Evolutionary conservation across 2,888 invertebrate genomes (phyloP).

Genomic region (Limenitis camilla): DNA sequence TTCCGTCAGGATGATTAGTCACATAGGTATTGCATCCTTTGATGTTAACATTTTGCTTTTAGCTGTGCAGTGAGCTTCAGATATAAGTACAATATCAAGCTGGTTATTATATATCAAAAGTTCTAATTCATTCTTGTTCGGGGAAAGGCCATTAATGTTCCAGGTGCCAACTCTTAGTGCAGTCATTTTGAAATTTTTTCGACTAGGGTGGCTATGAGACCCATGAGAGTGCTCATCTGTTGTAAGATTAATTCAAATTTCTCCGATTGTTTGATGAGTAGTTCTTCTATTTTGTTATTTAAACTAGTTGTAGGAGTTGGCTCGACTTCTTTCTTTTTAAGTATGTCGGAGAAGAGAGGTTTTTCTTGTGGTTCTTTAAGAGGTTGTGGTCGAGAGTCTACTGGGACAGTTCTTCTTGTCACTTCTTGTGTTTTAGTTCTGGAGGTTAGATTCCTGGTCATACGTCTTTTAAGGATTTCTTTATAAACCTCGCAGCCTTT

Average conservation of each 20-base stretch:
- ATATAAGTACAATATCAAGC: conserved; percentile 20
- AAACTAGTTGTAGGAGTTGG: too few relatives aligned
- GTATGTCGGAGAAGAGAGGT: not conserved
- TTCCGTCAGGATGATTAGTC: conserved; percentile 18
- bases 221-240: conserved; percentile 18
- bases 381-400: not conserved
- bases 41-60: conserved; percentile 8
- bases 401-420: not conserved
- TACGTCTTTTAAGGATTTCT: conserved; percentile 14
- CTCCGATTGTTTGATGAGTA: conserved; percentile 19
- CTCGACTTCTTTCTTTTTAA: not conserved
- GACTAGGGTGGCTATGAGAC: conserved; percentile 16
- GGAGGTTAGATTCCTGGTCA: not conserved
- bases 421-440: not conserved
- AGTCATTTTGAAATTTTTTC: conserved; percentile 5
- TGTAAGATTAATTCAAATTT: conserved; percentile 20
- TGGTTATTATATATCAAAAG: not conserved
- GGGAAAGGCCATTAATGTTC: conserved; percentile 23
- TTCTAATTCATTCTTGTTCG: conserved; percentile 19
- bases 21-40: conserved; percentile 14
- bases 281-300: conserved; percentile 9
- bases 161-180: conserved; percentile 17
- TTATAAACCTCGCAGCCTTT: conserved; percentile 18
- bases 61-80: conserved; percentile 18
- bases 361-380: not conserved